Percentiles rank a stretch among this genome's conserved stretches.
Evolutionary conservation across 2,113 vertebrate species (phyloP).

Genomic region (Calyptomena viridis): DNA sequence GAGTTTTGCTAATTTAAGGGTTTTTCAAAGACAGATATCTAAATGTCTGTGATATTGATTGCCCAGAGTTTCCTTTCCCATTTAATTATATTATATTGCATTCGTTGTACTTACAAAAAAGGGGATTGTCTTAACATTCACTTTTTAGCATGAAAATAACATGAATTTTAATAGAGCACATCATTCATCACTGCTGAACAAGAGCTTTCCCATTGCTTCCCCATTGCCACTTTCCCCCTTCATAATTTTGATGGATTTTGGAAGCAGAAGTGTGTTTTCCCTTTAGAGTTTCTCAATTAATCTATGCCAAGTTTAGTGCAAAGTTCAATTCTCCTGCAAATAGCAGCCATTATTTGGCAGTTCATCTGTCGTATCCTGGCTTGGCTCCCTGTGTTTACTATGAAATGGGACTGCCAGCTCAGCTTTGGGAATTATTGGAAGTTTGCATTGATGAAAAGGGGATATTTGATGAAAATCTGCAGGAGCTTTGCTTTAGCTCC

Average conservation of each 20-base stretch:
- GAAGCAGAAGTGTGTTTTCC: conserved; percentile 46
- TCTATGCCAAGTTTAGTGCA: conserved; percentile 57
- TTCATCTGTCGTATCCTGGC: conserved; percentile 54
- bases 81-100: not conserved
- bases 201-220: not conserved
- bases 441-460: conserved; percentile 12
- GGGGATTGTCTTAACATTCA: not conserved
- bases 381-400: conserved; percentile 57
- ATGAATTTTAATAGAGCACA: not conserved
- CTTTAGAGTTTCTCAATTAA: conserved; percentile 42
- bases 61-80: not conserved
- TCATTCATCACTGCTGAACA: not conserved
- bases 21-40: not conserved
- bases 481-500: not conserved
- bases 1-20: not conserved
- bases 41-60: not conserved
- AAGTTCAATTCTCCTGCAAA: conserved; percentile 64
- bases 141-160: not conserved
- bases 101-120: not conserved
- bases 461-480: not conserved
- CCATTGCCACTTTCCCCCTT: not conserved
- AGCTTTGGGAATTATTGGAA: not conserved
- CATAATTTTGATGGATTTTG: conserved; percentile 34
- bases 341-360: conserved; percentile 61
- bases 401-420: conserved; percentile 33